phyloP scores from a whole-genome alignment of 2,797 vertebrate species.

The Petrocephalus schoutedeni region DNA sequence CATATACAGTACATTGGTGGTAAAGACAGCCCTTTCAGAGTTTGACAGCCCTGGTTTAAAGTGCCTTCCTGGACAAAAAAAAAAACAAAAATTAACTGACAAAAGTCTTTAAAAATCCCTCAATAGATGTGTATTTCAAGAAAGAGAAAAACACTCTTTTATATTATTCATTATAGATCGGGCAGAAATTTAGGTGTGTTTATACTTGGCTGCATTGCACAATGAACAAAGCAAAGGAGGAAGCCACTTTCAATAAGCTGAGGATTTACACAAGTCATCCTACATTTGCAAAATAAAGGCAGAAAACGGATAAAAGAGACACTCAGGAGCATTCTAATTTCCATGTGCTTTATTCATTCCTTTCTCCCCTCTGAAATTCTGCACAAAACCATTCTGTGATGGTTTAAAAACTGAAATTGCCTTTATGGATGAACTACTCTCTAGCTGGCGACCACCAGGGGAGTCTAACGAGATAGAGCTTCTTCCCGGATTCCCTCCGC shows the following conservation, averaged over 20 bases:
- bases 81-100: background rate
- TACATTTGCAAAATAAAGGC: background rate
- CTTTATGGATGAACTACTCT: background rate
- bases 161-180: background rate
- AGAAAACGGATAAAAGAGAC: background rate
- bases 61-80: background rate
- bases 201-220: background rate
- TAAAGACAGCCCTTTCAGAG: background rate
- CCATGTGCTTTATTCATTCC: background rate
- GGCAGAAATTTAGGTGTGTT: background rate
- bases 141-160: background rate
- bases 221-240: background rate
- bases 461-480: background rate
- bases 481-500: background rate
- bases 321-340: constrained; percentile 6
- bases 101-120: background rate
- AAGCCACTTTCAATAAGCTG: background rate
- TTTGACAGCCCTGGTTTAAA: background rate
- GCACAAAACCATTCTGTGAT: background rate
- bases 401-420: background rate
- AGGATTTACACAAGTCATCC: constrained; percentile 8
- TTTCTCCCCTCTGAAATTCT: background rate
- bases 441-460: background rate
- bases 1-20: background rate
- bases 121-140: background rate